Evolutionary conservation across 1,140 invertebrate species (phyloP).

Genomic region (Thaumatotibia leucotreta): DNA sequence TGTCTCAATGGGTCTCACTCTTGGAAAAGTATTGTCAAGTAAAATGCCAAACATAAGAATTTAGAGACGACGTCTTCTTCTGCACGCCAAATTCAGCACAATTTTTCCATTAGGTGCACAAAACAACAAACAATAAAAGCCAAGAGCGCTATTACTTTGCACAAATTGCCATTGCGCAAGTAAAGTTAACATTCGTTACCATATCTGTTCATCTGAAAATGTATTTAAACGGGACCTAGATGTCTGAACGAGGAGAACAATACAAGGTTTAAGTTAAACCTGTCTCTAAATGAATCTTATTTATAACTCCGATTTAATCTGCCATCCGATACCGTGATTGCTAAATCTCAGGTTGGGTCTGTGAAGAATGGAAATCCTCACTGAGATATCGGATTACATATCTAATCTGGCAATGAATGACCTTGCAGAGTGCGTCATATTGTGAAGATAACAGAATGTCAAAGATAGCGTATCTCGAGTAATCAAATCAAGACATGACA

Average conservation of each 20-base stretch:
- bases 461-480: neutral
- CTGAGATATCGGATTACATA: neutral
- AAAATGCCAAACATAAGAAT: too few relatives aligned
- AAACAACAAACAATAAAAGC: too few relatives aligned
- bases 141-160: too few relatives aligned
- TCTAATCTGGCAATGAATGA: constrained; percentile 5
- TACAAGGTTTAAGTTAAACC: neutral
- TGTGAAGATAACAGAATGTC: neutral
- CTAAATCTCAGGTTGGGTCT: neutral
- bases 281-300: neutral
- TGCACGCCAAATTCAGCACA: too few relatives aligned
- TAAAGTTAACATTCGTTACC: neutral
- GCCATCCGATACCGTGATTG: neutral
- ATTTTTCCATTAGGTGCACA: too few relatives aligned
- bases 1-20: too few relatives aligned
- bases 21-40: too few relatives aligned
- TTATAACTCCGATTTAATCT: neutral
- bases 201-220: neutral
- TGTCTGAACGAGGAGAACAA: neutral
- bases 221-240: neutral
- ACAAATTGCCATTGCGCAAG: too few relatives aligned
- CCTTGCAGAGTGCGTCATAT: neutral
- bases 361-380: neutral
- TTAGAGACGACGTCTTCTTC: too few relatives aligned
- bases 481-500: too few relatives aligned